Evolutionary conservation across 2,888 invertebrate genomes (phyloP), one percentile per base, ranked within the genome.

Genomic region (Brassicogethes aeneus): DNA sequence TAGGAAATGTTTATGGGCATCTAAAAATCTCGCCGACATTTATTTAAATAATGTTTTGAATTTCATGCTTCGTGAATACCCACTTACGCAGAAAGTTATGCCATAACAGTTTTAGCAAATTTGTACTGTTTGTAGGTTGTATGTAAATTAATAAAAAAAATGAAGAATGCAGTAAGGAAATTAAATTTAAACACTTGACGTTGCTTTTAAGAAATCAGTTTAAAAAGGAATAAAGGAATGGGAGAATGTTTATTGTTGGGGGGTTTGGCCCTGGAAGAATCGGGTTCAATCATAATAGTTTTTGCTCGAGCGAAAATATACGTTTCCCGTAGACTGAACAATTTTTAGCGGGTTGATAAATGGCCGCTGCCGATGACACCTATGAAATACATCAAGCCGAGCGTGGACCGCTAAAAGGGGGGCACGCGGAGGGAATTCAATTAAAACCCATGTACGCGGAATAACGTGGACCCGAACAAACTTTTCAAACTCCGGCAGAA

Each of bases 361-460:
- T 65, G 66, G 64, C 57, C 59, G 51, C 65, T 67, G 67, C 65
- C 59, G 66, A 67, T 67, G 67, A 67, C 67, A 66, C 64, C 64
- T 64, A 64, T 66, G 66, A 67, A 67, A 67, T 67, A 67, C 65
- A 62, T 62, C 60, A 62, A 53, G 57, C 46, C 53, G 59, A 55
- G 39, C 41, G 32, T 39, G 35, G 40, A 15, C 17, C 48, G 48
- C 51, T 46, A 53, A 56, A 51, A 41, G 49, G 39, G 40, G 45
- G 44, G 54, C 43, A 54, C 51, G 55, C 58, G 51, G 56, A 55
- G 61, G 60, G 61, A 62, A 66, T 70, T 69, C 70, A 70, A 70
- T 70, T 70, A 70, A 69, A 68, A 69, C 62, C 60, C 69, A 67
- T 67, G 67, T 69, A 66, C 64, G 69, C 64, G 69, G 69, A 70